Conservation (phyloP, 2,888 invertebrate species). For the Teinopalpus imperialis region DNA sequence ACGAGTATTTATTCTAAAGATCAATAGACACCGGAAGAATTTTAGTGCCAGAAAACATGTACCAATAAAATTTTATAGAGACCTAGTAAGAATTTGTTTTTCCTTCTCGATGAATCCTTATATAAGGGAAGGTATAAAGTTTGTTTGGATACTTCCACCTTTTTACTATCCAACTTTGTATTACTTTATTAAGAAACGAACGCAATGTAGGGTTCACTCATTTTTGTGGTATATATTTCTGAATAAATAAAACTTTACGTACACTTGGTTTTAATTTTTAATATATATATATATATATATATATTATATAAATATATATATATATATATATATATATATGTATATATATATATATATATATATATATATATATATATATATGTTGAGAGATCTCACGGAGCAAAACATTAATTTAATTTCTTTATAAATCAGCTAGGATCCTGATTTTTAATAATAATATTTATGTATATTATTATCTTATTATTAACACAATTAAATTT, state of each 20-base stretch:
- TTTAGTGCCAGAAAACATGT: slow-evolving; percentile 39
- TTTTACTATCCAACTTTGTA: slow-evolving; percentile 26
- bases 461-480: too few species aligned
- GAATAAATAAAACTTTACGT: slow-evolving; percentile 23
- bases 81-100: slow-evolving; percentile 36
- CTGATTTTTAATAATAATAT: too few species aligned
- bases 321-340: too few species aligned
- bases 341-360: too few species aligned
- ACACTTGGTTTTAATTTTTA: slow-evolving; percentile 24
- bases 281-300: slow-evolving; percentile 8
- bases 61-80: slow-evolving; percentile 40
- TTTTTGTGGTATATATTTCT: slow-evolving; percentile 13
- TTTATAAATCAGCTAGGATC: too few species aligned
- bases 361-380: too few species aligned
- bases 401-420: too few species aligned
- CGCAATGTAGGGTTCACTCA: slow-evolving; percentile 5
- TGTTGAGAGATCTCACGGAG: too few species aligned
- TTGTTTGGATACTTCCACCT: slow-evolving; percentile 24
- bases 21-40: slow-evolving; percentile 35
- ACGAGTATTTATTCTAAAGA: slow-evolving; percentile 28
- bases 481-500: too few species aligned
- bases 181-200: slow-evolving; percentile 26
- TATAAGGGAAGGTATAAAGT: slow-evolving; percentile 25
- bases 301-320: too few species aligned
- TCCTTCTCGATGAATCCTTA: slow-evolving; percentile 27